phyloP scores from a whole-genome alignment of 2,113 vertebrate genomes.

The Thalassarche chlororhynchos region DNA sequence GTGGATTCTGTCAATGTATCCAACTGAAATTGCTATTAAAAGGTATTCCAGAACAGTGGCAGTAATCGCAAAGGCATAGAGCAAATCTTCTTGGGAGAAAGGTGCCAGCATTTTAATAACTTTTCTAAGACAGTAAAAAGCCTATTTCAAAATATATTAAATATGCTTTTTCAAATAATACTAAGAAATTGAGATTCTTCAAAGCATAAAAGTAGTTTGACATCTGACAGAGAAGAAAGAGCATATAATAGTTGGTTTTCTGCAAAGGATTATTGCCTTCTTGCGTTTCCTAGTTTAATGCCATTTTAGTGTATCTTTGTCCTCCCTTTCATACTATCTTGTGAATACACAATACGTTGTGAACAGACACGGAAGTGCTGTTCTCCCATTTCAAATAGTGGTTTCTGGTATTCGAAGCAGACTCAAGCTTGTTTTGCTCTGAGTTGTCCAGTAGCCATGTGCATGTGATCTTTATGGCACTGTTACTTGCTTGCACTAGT shows the following conservation, averaged over 20 bases:
- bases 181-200: not conserved
- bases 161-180: not conserved
- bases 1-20: not conserved
- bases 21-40: not conserved
- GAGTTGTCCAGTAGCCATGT: not conserved
- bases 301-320: not conserved
- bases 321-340: not conserved
- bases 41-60: not conserved
- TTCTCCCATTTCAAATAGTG: not conserved
- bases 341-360: not conserved
- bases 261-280: not conserved
- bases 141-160: not conserved
- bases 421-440: not conserved
- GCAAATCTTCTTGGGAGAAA: not conserved
- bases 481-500: not conserved
- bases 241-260: not conserved
- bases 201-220: not conserved
- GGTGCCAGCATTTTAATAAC: not conserved
- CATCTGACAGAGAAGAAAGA: not conserved
- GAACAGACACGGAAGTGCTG: not conserved
- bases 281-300: not conserved
- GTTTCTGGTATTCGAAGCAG: not conserved
- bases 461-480: not conserved
- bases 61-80: not conserved
- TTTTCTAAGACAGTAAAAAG: not conserved